These are phyloP conservation scores for Leucophenga montana DNA, from an alignment of 2,888 invertebrate genomes.

Conservation along the genomic window DNA sequence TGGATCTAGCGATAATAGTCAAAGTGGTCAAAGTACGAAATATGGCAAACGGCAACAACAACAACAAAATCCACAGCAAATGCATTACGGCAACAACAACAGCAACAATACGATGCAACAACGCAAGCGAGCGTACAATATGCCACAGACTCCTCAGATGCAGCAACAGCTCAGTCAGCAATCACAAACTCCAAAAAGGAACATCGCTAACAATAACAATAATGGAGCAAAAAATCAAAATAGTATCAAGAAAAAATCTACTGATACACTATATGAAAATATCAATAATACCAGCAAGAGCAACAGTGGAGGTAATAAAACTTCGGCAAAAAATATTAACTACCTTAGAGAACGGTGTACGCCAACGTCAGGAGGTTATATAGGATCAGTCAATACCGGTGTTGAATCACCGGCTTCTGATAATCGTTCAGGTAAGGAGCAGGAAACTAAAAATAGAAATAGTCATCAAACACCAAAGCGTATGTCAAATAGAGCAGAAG, in stretches of 20 bases:
- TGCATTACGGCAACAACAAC: slow-evolving; percentile 31
- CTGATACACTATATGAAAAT: no score
- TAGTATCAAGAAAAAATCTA: no score
- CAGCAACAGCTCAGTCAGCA: slow-evolving; percentile 37
- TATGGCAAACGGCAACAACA: slow-evolving; percentile 34
- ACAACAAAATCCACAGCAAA: slow-evolving; percentile 27
- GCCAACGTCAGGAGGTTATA: no score
- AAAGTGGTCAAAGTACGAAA: slow-evolving; percentile 32
- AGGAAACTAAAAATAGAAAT: not conserved
- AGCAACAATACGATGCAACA: slow-evolving; percentile 37
- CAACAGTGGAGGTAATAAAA: not conserved
- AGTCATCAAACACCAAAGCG: no score
- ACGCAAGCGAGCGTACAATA: slow-evolving; percentile 34
- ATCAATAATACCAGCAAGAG: no score
- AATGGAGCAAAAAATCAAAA: slow-evolving; percentile 9
- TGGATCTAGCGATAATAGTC: slow-evolving; percentile 5
- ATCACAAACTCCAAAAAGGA: slow-evolving; percentile 7
- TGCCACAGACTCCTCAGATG: slow-evolving; percentile 42
- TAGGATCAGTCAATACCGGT: no score
- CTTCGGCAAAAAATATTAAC: not conserved
- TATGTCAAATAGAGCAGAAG: no score
- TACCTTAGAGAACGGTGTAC: not conserved
- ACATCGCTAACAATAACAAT: slow-evolving; percentile 22
- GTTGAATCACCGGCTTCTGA: not conserved
- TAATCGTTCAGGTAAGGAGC: not conserved